Base-by-base conservation (phyloP, 1,140 invertebrate species). In the Halesus radiatus region DNA sequence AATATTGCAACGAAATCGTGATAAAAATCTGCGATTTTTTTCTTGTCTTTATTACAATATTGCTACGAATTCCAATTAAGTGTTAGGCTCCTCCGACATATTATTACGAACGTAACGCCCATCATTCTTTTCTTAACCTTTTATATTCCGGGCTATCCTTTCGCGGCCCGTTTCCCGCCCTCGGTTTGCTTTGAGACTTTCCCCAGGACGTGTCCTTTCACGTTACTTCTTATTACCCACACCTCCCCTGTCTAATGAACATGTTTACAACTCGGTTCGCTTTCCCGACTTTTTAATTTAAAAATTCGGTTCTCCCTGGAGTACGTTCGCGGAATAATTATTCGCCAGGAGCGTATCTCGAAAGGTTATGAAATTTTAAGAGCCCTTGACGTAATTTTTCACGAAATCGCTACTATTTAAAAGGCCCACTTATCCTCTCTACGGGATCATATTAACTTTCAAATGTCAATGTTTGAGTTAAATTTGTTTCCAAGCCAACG, bases 221-320 rank as follows among this genome's bases (percentile, higher is more conserved):
- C 22, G 62, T 66, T 29, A 32, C n/a, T 66, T 29, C 62, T 66
- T 66, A 66, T 66, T 66, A 66, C 62, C 15, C 26, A 66, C 62
- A 66, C 22, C 16, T 45, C 8, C 3, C 13, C 26, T 32, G 1
- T 66, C 62, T 66, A 66, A 66, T 32, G 62, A 66, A 66, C 62
- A 29, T 66, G 26, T 66, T 66, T 66, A 66, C 62, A 66, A 66
- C 62, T 26, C 22, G n/a, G 10, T 16, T 66, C 62, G 7, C 26
- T 66, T 66, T 10, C 22, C 29, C 62, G 62, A 22, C 22, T 66
- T 66, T 66, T 66, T 66, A 66, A 66, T 66, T 66, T 29, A 0
- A 29, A 45, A 45, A 15, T 66, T 66, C 22, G 22, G 26, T 26
- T 16, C 29, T 66, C 62, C 62, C 26, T 29, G 22, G 62, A 10